Base-by-base conservation (phyloP, 2,113 vertebrate species). In the Chamaetylas fuelleborni region DNA sequence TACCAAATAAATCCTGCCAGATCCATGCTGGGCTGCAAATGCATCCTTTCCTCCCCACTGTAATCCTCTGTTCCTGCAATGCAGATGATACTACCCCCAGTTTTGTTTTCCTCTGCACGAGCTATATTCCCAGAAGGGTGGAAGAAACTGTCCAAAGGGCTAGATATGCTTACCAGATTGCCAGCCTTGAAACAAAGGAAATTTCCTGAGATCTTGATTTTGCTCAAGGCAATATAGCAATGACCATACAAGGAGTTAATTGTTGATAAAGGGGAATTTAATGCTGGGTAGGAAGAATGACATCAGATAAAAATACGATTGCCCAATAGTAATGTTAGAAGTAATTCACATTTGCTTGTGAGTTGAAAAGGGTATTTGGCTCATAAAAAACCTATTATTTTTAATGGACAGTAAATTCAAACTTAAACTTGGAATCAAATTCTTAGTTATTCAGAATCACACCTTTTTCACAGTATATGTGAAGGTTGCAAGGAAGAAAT, bases 51-150 rank as follows among this genome's bases (percentile, higher is more conserved):
- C 19, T 43, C 9, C 51, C 23, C 3, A 2, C 24, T 33, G 42
- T 81, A 86, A 38, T 19, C 43, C 43, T 56, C 31, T 17, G 6
- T 64, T 93, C 66, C 42, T 57, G 33, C 57, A 79, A 34, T 1
- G 3, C 28, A n/a, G 6, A 6, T 1, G 6, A 10, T 29, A 29
- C 43, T 29, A 36, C 29, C 45, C 48, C 23, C 33, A 34, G 0
- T 82, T 90, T 91, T 90, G 15, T 73, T 94, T 91, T 91, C 28
- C 40, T 78, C 33, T 93, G 47, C 48, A 53, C 14, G 67, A 69
- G 45, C 24, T 53, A 0, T 65, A 51, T 76, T 82, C 61, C 53
- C 71, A 72, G 70, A 33, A 80, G 50, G 11, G 28, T 38, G 23
- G 38, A 85, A 92, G 26, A 77, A 90, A 58, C n/a, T 73, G 23